These are phyloP conservation scores for Spodoptera picta DNA, from an alignment of 2,888 invertebrate genomes.

Conservation along the genomic window DNA sequence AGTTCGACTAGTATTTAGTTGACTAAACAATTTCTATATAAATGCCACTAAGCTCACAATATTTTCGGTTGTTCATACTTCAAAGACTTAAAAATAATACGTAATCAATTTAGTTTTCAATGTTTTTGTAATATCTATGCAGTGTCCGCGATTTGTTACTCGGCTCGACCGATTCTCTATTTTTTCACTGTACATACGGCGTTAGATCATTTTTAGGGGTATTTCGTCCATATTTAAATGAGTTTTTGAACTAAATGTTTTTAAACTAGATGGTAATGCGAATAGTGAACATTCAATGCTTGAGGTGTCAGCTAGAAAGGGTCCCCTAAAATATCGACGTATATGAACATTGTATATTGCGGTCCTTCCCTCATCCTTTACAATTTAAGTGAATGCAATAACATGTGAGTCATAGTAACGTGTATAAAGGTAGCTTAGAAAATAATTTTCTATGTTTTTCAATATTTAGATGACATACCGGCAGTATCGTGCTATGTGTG, in stretches of 20 bases:
- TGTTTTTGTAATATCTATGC: constrained; percentile 35
- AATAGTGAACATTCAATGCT: constrained; percentile 20
- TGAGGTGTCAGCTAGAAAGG: constrained; percentile 26
- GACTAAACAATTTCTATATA: constrained; percentile 19
- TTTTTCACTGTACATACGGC: constrained; percentile 46
- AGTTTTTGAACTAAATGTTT: constrained; percentile 49
- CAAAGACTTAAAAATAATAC: constrained; percentile 58
- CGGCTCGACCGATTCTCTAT: constrained; percentile 22
- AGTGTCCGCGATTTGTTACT: constrained; percentile 16
- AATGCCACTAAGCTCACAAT: constrained; percentile 46
- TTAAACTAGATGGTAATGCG: constrained; percentile 36
- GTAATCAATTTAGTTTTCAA: constrained; percentile 50
- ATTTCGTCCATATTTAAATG: constrained; percentile 50
- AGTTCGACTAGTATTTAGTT: constrained; percentile 42
- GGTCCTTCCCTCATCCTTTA: constrained; percentile 68
- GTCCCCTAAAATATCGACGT: constrained; percentile 55
- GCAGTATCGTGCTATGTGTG: constrained; percentile 69
- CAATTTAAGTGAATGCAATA: constrained; percentile 83
- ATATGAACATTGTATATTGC: constrained; percentile 62
- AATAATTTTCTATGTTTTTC: constrained; percentile 85
- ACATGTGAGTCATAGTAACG: constrained; percentile 81
- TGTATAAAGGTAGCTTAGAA: constrained; percentile 84
- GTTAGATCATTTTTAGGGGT: constrained; percentile 49
- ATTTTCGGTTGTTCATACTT: constrained; percentile 53
- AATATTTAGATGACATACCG: constrained; percentile 85